A percentile compares a stretch with the other conserved stretches of the same genome.
phyloP scores from a whole-genome alignment of 1,140 invertebrate species.

The Dolichoris vasculosae region DNA sequence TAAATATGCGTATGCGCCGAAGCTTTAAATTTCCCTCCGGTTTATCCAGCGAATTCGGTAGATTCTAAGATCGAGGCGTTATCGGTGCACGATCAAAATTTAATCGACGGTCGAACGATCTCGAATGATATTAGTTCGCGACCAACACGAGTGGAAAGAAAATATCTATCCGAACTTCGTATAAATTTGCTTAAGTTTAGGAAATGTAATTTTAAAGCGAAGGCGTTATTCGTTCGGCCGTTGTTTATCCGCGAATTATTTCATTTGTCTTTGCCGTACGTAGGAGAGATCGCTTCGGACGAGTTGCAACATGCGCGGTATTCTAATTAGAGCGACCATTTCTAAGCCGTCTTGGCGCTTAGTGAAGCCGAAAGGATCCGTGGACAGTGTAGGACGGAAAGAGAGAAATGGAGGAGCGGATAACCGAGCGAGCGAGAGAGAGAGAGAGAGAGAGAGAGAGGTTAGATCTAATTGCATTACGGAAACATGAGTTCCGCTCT shows the following conservation, averaged over 20 bases:
- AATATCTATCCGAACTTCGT: background rate
- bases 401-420: background rate
- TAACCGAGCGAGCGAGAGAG: background rate
- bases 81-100: too few relatives aligned
- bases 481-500: constrained; percentile 65
- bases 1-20: background rate
- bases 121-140: too few relatives aligned
- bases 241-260: constrained; percentile 71
- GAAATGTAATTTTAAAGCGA: constrained; percentile 2
- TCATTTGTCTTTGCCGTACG: constrained; percentile 59
- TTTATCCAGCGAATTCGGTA: background rate
- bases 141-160: too few relatives aligned
- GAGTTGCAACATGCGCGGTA: constrained; percentile 41
- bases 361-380: constrained; percentile 28
- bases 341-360: constrained; percentile 57
- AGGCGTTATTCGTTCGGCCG: background rate
- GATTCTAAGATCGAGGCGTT: too few relatives aligned
- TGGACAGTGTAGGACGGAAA: background rate
- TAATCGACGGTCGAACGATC: too few relatives aligned
- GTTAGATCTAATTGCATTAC: constrained; percentile 69
- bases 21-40: background rate
- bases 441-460: background rate
- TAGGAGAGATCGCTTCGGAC: background rate
- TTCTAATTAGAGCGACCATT: constrained; percentile 68
- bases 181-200: too few relatives aligned